Percentiles rank a stretch among this genome's conserved stretches.
phyloP scores from a whole-genome alignment of 2,888 invertebrate species.

The Tuta absoluta region DNA sequence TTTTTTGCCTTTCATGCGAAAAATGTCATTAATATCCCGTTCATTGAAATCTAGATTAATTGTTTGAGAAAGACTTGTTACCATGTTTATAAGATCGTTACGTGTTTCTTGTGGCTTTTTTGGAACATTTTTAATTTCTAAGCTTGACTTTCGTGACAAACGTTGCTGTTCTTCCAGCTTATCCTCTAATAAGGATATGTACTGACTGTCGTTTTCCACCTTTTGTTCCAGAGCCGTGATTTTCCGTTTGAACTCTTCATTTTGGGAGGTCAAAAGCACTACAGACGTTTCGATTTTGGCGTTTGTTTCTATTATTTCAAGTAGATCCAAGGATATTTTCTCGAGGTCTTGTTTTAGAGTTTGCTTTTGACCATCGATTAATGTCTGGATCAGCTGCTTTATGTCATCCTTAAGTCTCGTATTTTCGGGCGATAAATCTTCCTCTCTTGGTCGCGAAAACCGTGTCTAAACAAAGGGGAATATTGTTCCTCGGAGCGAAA shows the following conservation, averaged over 20 bases:
- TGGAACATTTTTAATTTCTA: background rate
- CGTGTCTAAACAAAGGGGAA: background rate
- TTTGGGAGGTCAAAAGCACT: background rate
- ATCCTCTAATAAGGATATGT: conserved; percentile 3
- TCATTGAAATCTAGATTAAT: background rate
- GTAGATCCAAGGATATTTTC: background rate
- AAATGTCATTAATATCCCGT: conserved; percentile 2
- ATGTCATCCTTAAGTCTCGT: background rate
- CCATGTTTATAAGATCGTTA: background rate
- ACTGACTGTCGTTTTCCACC: background rate
- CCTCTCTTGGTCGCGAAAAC: background rate
- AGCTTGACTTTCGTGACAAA: background rate
- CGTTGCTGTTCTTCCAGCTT: background rate
- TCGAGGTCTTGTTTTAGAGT: background rate
- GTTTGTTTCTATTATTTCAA: background rate
- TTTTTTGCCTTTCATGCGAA: conserved; percentile 3
- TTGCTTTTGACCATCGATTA: background rate
- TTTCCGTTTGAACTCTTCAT: background rate
- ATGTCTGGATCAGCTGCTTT: background rate
- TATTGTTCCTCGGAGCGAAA: background rate
- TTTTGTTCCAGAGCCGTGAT: background rate
- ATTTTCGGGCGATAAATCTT: background rate
- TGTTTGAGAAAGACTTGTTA: background rate
- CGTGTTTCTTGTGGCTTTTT: background rate
- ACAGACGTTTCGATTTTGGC: background rate